These are phyloP conservation scores for Phragmatobia fuliginosa DNA, from an alignment of 2,888 invertebrate genomes.

Conservation along the genomic window DNA sequence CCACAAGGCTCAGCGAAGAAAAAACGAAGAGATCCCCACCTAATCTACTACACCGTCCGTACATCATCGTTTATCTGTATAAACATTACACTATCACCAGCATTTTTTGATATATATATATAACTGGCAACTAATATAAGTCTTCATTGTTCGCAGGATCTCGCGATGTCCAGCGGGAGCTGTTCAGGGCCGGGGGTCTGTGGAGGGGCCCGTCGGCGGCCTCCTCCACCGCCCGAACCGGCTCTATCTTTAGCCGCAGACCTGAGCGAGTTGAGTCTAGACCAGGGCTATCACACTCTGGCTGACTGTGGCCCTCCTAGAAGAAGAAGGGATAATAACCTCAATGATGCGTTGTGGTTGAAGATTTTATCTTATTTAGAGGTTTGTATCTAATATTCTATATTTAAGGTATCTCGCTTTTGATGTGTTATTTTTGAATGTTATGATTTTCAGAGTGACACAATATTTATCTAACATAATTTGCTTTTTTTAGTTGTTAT, in stretches of 20 bases:
- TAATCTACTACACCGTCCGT: too few species aligned
- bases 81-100: background rate
- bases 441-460: too few species aligned
- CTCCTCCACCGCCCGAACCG: constrained; percentile 82
- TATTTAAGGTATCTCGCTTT: background rate
- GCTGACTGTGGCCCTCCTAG: constrained; percentile 88
- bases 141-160: constrained; percentile 54
- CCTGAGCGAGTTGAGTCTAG: constrained; percentile 88
- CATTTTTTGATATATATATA: background rate
- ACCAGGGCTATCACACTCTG: constrained; percentile 94
- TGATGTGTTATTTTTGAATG: too few species aligned
- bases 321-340: constrained; percentile 72
- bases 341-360: constrained; percentile 78
- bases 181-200: constrained; percentile 79
- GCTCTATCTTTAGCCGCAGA: constrained; percentile 79
- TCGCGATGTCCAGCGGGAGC: constrained; percentile 77
- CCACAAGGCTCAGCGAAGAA: too few species aligned
- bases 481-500: too few species aligned
- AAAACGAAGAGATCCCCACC: too few species aligned
- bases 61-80: too few species aligned
- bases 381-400: constrained; percentile 52
- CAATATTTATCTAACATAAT: too few species aligned
- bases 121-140: background rate
- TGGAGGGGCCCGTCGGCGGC: constrained; percentile 76
- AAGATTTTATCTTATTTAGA: constrained; percentile 78